Evolutionary conservation across 2,888 invertebrate genomes (phyloP).

Genomic region (Palloptera scutellata): DNA sequence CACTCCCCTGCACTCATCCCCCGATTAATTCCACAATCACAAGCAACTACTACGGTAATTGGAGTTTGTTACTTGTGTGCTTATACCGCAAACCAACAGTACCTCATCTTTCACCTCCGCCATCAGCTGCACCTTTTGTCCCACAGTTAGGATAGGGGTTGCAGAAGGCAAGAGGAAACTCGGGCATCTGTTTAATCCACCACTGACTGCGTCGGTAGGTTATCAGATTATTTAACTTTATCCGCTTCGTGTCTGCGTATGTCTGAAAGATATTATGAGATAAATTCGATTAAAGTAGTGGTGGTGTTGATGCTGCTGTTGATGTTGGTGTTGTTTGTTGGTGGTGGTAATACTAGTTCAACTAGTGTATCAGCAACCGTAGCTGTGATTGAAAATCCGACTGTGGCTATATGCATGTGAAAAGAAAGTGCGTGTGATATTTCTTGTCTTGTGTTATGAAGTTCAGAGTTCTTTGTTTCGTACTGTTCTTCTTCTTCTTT

Average conservation of each 20-base stretch:
- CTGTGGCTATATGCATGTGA: constrained; percentile 18
- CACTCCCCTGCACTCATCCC: neutral
- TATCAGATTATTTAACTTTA: constrained; percentile 61
- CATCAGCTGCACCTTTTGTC: constrained; percentile 22
- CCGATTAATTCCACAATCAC: neutral
- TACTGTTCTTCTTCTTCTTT: neutral
- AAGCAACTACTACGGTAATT: neutral
- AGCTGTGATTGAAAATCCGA: constrained; percentile 28
- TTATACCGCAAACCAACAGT: neutral
- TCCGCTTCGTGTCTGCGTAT: constrained; percentile 48
- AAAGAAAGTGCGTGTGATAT: neutral
- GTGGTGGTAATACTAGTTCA: no score
- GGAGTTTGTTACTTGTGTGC: constrained; percentile 3
- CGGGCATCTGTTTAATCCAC: constrained; percentile 36
- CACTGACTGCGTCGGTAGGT: constrained; percentile 41
- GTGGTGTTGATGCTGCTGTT: constrained; percentile 32
- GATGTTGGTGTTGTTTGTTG: neutral
- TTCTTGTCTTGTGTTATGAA: neutral
- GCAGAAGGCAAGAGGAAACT: neutral
- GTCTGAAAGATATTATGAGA: constrained; percentile 58
- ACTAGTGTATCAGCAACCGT: constrained; percentile 9
- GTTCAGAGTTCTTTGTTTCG: neutral
- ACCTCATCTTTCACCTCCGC: constrained; percentile 6
- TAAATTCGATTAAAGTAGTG: constrained; percentile 60
- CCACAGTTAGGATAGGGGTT: neutral